Evolutionary conservation across 2,888 invertebrate species (phyloP), one percentile per base, ranked within the genome.

Genomic region (Amiota mariae): DNA sequence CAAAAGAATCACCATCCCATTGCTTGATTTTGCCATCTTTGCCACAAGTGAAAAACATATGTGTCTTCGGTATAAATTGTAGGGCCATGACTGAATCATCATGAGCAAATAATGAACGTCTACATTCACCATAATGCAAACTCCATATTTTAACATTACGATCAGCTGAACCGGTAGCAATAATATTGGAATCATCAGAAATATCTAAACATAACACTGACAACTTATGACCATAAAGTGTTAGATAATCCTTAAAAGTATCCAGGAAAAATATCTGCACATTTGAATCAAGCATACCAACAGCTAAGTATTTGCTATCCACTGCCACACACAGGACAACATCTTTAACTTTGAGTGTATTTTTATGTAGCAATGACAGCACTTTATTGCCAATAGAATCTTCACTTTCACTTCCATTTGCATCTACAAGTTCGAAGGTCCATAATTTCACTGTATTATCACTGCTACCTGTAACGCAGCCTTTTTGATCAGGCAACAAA

Each of bases 141-240:
- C 99, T 99, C 99, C 99, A 99, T 77, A 99, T 94, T 91, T 98
- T 98, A 47, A 99, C 93, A 89, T 97, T 98, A 57, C 98, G 93
- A 91, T 99, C 99, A 0, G 96, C 96, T 2, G 98, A 98, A 9
- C 98, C 99, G 0, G 99, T 98, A 11, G 94, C 96, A 78, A 99
- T 95, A 36, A 99, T 88, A 11, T 93, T 92, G 0, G 95, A 95
- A 89, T 97, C 97, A 80, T 94, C 94, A 13, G 97, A 97, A 75
- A 99, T 97, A 88, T 99, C 98, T 92, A 99, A 92, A 85, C 96
- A 96, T 0, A 96, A 91, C 0, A 99, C 97, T 0, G 99, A 99
- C 70, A 98, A 91, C 87, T 97, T 97, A 91, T 99, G 99, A 0
- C 99, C 99, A 89, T 99, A 99, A 0, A 99, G 92, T 0, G 97